Evolutionary conservation across 2,888 invertebrate genomes (phyloP), one percentile per base, ranked within the genome.

Genomic region (Tanypteryx hageni): DNA sequence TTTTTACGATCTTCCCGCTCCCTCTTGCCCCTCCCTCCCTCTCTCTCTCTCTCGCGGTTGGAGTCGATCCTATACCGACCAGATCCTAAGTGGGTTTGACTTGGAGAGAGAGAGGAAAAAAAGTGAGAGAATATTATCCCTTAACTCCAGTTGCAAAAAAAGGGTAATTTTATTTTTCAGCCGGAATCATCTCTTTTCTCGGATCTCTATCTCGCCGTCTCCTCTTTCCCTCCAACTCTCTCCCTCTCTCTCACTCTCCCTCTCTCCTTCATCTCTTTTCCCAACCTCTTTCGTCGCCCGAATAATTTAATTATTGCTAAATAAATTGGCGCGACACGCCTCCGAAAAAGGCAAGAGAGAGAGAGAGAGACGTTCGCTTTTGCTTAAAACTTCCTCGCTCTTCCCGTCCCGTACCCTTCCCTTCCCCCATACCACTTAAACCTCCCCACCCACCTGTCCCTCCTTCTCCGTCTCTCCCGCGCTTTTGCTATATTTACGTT

Each of bases 301-400:
- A 86, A 86, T 86, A 86, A 86, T 86, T 86, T 61, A 86, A 86
- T 86, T 86, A 61, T 61, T 86, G 86, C 86, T 61, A 61, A 61
- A 86, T 86, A 61, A 86, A 86, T 86, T 61, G 86, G 31, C 31
- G 61, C 59, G 86, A 86, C 16, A 61, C 22, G 27, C 16, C 61
- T 18, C 14, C 86, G 31, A 31, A 85, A 85, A 85, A 22, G 83
- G 27, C 44, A 16, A 27, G 83, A 14, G 83, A 56, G 86, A 14
- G 61, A 86, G 86, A 61, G 86, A 14, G 61, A 86, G 86, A 61
- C 13, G 61, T n/a, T 22, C 57, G 56, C 84, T 84, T 84, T 22
- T 61, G 27, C 86, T 61, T 27, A 61, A 86, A 84, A 59, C 76
- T 76, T 76, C 13, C 22, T 9, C 9, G 9, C 76, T 76, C 76